phyloP scores from a whole-genome alignment of 2,888 invertebrate species.

The Eudemis profundana region DNA sequence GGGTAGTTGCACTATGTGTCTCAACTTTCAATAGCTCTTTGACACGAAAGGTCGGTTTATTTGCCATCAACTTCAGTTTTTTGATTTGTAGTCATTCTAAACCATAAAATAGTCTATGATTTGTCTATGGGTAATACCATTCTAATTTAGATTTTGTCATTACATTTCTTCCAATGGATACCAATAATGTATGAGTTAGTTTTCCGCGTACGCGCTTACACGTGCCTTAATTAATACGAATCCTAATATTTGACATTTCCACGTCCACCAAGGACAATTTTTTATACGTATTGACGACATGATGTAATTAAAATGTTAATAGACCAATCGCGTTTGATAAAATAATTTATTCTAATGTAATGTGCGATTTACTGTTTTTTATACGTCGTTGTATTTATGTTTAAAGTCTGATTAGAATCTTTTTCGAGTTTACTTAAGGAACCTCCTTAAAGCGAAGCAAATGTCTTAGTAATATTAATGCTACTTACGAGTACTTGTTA shows the following conservation, averaged over 20 bases:
- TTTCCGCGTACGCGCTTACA: slow-evolving; percentile 1
- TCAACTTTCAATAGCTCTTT: slow-evolving; percentile 15
- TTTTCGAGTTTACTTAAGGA: slow-evolving; percentile 15
- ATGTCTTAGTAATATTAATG: neutral
- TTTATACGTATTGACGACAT: slow-evolving; percentile 12
- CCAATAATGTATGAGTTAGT: neutral
- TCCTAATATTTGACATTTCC: slow-evolving; percentile 34
- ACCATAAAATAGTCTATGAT: neutral
- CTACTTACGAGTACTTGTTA: too few relatives aligned
- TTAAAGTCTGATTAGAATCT: slow-evolving; percentile 34
- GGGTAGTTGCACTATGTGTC: slow-evolving; percentile 29
- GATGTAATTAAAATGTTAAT: slow-evolving; percentile 35
- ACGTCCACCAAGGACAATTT: slow-evolving; percentile 31
- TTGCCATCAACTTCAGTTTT: neutral
- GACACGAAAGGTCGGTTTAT: slow-evolving; percentile 23
- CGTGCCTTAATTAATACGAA: neutral
- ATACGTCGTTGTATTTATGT: slow-evolving; percentile 17
- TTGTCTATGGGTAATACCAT: too few relatives aligned
- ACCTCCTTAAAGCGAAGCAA: neutral
- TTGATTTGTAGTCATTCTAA: neutral
- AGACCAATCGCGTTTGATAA: slow-evolving; percentile 18
- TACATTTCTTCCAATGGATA: too few relatives aligned
- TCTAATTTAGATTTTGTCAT: too few relatives aligned
- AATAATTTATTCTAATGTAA: slow-evolving; percentile 40
- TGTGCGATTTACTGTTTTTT: slow-evolving; percentile 11